Evolutionary conservation across 2,888 invertebrate species (phyloP), one percentile per base, ranked within the genome.

Genomic region (Punctoribates punctum): DNA sequence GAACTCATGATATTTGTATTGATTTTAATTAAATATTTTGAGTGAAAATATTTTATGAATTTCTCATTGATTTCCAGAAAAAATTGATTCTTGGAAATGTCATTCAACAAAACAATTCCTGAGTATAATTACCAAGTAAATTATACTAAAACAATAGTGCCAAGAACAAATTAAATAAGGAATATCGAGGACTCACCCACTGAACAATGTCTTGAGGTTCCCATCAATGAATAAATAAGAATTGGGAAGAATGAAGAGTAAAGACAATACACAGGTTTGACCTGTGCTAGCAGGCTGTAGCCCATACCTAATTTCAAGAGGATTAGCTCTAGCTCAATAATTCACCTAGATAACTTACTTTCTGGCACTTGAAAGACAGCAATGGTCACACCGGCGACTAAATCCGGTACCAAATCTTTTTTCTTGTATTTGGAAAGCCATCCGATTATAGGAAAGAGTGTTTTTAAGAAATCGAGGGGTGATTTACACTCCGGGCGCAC

Each of bases 231-330:
- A 80, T 85, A 85, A 27, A 84, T 77, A n/a, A 85, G 79, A 8
- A 83, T 83, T 20, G 85, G 84, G 79, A 85, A 85, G 80, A 85
- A 85, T 8, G 85, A 84, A 6, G 83, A 82, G 79, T 85, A 85
- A 9, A 85, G 81, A 9, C 85, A 85, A 79, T 82, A 83, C 1
- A 85, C 82, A 6, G 85, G 84, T 4, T 83, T 82, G 6, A 85
- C 80, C 5, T 81, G 81, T 8, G 84, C 83, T 78, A 85, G 80
- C 81, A 84, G 82, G 27, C 84, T 84, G 80, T 85, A 85, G 0
- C 84, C 84, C 83, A 85, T 79, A 38, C 48, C 48, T 27, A 34
- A 34, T 34, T 34, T n/a, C n/a, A n/a, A n/a, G n/a, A n/a, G n/a
- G n/a, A n/a, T n/a, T n/a, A n/a, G n/a, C n/a, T n/a, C n/a, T n/a